A percentile compares a stretch with the other conserved stretches of the same genome.
These are phyloP conservation scores for Crotalus horridus DNA, from an alignment of 2,113 vertebrate species.

Conservation along the genomic window DNA sequence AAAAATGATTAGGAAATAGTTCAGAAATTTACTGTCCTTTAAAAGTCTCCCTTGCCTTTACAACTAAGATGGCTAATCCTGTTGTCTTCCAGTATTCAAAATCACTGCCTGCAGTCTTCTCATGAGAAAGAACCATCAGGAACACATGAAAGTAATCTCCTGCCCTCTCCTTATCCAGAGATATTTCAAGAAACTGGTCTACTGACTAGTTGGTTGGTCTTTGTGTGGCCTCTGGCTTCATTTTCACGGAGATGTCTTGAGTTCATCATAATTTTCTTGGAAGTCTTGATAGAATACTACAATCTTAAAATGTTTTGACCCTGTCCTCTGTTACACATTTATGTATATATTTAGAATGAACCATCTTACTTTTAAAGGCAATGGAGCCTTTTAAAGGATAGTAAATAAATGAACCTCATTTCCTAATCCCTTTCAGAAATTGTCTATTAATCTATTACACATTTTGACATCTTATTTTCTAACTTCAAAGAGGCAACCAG, in stretches of 20 bases:
- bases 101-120: neutral
- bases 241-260: neutral
- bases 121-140: neutral
- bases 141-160: neutral
- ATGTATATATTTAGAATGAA: neutral
- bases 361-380: neutral
- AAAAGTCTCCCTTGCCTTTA: neutral
- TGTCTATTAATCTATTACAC: neutral
- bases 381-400: neutral
- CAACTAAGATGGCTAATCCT: neutral
- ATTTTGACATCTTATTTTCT: neutral
- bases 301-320: neutral
- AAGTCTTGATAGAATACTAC: neutral
- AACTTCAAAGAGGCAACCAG: neutral
- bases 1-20: neutral
- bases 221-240: neutral
- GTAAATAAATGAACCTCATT: neutral
- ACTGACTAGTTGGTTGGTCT: neutral
- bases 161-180: neutral
- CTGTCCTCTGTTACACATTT: neutral
- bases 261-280: neutral
- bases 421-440: neutral
- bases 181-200: neutral
- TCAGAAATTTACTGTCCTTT: neutral
- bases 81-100: neutral